A percentile compares a stretch with the other conserved stretches of the same genome.
Evolutionary conservation across 1,140 invertebrate genomes (phyloP).

Genomic region (Meloidogyne floridensis): DNA sequence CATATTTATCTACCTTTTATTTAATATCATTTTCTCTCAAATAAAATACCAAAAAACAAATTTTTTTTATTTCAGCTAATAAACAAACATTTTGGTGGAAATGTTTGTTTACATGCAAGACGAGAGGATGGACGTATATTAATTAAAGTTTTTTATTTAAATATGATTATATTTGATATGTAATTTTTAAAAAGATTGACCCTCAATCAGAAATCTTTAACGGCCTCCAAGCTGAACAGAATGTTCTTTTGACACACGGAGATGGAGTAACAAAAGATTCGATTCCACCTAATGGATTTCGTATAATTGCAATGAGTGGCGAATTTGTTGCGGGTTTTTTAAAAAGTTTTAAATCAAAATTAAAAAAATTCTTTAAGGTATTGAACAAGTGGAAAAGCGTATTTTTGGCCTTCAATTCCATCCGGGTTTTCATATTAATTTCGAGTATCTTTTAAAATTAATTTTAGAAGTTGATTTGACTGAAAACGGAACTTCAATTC

Average conservation of each 20-base stretch:
- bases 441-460: conserved; percentile 68
- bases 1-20: no score
- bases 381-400: conserved; percentile 84
- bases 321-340: conserved; percentile 42
- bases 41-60: no score
- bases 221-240: conserved; percentile 81
- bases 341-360: conserved; percentile 6
- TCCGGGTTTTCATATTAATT: conserved; percentile 68
- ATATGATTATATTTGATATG: not conserved
- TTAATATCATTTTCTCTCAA: no score
- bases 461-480: conserved; percentile 81
- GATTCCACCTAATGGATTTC: conserved; percentile 54
- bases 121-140: conserved; percentile 92
- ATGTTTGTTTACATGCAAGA: conserved; percentile 80
- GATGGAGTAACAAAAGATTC: conserved; percentile 87
- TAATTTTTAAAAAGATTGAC: conserved; percentile 72
- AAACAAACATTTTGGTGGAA: conserved; percentile 96
- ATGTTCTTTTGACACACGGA: conserved; percentile 91
- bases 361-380: conserved; percentile 70
- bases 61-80: conserved; percentile 76
- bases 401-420: conserved; percentile 98
- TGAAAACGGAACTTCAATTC: conserved; percentile 83
- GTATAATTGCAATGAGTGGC: conserved; percentile 49
- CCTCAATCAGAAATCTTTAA: conserved; percentile 78
- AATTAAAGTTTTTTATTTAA: conserved; percentile 72